A percentile compares a stretch with the other conserved stretches of the same genome.
phyloP scores from a whole-genome alignment of 53 echinoderm and acorn worm genomes.

The Apostichopus leukothele region DNA sequence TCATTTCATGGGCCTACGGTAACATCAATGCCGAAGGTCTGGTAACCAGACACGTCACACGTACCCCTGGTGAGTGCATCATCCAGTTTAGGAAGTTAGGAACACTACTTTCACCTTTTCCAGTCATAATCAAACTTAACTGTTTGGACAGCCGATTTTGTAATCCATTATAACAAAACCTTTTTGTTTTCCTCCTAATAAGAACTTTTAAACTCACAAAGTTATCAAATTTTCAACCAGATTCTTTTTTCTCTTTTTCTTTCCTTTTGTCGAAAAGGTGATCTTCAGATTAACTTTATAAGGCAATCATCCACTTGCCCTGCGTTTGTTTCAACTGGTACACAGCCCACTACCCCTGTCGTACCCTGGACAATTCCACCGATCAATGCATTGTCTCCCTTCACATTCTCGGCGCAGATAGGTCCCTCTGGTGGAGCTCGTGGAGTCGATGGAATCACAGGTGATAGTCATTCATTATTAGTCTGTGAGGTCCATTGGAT shows the following conservation, averaged over 20 bases:
- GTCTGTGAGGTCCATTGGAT: background rate
- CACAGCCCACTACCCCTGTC: background rate
- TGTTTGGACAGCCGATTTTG: too few relatives aligned
- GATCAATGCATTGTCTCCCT: background rate
- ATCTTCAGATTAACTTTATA: conserved; percentile 47
- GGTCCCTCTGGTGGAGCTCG: conserved; percentile 48
- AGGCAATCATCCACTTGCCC: conserved; percentile 30
- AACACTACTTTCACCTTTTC: too few relatives aligned
- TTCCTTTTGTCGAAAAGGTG: background rate
- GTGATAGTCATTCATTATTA: background rate
- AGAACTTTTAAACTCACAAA: too few relatives aligned
- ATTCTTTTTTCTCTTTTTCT: too few relatives aligned
- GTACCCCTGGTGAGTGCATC: conserved; percentile 13
- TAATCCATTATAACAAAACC: background rate
- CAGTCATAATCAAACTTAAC: too few relatives aligned
- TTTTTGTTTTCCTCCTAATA: too few relatives aligned
- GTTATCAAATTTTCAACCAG: too few relatives aligned
- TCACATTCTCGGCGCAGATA: conserved; percentile 14
- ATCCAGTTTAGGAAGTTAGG: too few relatives aligned
- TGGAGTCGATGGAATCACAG: conserved; percentile 50
- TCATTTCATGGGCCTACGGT: conserved; percentile 58
- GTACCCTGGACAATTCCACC: conserved; percentile 31
- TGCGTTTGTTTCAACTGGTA: background rate
- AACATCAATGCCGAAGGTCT: conserved; percentile 35
- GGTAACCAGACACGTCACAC: conserved; percentile 25